Evolutionary conservation across 2,888 invertebrate genomes (phyloP), one percentile per base, ranked within the genome.

Genomic region (Andrena flavipes): DNA sequence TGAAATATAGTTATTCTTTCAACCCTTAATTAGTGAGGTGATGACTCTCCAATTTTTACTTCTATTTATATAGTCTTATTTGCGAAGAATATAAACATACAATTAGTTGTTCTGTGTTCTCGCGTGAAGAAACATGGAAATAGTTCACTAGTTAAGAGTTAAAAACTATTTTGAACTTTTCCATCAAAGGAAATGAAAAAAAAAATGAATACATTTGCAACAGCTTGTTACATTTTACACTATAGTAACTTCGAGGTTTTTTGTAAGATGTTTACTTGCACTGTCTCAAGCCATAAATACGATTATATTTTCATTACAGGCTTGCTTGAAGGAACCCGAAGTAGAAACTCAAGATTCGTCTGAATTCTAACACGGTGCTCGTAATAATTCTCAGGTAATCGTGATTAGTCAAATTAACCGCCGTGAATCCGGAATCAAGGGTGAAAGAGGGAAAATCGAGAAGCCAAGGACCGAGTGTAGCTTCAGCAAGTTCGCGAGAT

Each of bases 401-500:
- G 33, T 20, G 76, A 76, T 81, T 75, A 69, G 82, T 72, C 59
- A 82, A 81, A 81, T 72, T 72, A 76, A 76, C 76, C 68, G 59
- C 33, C 26, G 54, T 72, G 72, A 72, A 54, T 76, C n/a, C 49
- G 65, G 51, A 64, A 68, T 54, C 35, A 51, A 64, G 75, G 54
- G 73, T 16, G 69, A 73, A 63, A 63, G 69, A 77, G 68, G 69
- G 75, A 69, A 56, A 59, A 71, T 64, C 63, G 75, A 29, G 67
- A 68, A 62, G 74, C 74, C 71, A 76, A 69, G 69, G 74, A 80
- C 76, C 67, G 26, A 71, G 75, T 65, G 79, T 80, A 85, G 86
- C 71, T 85, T 77, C 60, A 63, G 48, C 74, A 80, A 81, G 79
- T 85, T 86, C 69, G 83, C 81, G 75, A 80, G 87, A 88, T 87